phyloP scores from a whole-genome alignment of 2,888 invertebrate species.

The Scaptomyza flava region DNA sequence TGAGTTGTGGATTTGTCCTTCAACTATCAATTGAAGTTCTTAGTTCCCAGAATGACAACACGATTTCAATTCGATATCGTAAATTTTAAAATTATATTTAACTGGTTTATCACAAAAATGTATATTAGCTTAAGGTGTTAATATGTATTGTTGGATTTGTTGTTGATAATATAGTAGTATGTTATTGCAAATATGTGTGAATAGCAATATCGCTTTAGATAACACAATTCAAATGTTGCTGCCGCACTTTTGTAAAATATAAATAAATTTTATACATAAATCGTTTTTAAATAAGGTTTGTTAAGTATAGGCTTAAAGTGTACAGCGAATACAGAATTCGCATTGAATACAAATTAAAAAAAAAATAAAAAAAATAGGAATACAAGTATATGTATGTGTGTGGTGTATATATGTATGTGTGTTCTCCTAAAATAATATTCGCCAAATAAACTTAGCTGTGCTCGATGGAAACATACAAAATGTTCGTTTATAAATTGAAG shows the following conservation, averaged over 20 bases:
- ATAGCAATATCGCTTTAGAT: constrained; percentile 27
- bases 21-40: neutral
- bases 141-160: constrained; percentile 52
- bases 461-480: constrained; percentile 34
- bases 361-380: constrained; percentile 1
- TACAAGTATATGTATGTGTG: constrained; percentile 19
- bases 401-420: neutral
- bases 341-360: constrained; percentile 35
- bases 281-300: constrained; percentile 39
- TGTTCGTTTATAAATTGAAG: constrained; percentile 28
- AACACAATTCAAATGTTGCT: constrained; percentile 36
- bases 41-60: neutral
- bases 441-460: constrained; percentile 60
- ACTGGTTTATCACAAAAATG: constrained; percentile 78
- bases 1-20: too few species aligned
- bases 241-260: constrained; percentile 24
- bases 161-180: constrained; percentile 15
- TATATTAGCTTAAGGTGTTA: constrained; percentile 69
- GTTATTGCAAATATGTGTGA: constrained; percentile 25
- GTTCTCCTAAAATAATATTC: constrained; percentile 69
- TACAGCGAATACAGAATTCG: constrained; percentile 27
- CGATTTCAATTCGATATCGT: constrained; percentile 35
- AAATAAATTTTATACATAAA: constrained; percentile 39
- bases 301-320: constrained; percentile 47
- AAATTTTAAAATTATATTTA: constrained; percentile 62